Evolutionary conservation across 2,113 vertebrate genomes (phyloP), one percentile per base, ranked within the genome.

Genomic region (Pithys albifrons): DNA sequence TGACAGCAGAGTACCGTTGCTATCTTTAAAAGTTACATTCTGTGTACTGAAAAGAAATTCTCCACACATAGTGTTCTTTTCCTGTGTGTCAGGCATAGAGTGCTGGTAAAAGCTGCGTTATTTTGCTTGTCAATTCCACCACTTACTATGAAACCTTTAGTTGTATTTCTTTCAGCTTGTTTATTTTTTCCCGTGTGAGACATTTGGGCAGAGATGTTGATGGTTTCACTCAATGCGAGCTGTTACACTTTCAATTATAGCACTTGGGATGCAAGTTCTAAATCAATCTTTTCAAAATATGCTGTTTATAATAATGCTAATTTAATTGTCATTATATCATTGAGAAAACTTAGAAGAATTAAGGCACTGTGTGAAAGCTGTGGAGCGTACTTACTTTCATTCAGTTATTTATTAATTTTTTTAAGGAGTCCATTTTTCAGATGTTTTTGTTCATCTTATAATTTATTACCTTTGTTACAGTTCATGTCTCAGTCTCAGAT

Each of bases 261-360:
- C 41, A 31, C 55, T 94, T 96, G 46, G 82, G 48, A 48, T 81
- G n/a, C 55, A 83, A 55, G 31, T 77, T 85, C 62, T 95, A 93
- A 90, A 94, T 89, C 80, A 92, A 49, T 89, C 37, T 84, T 41
- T 87, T 85, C 31, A 91, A 88, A 95, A 71, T 24, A 39, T 14
- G 43, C 48, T 72, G 19, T 80, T 87, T 67, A 37, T 83, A 74
- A 49, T 78, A 83, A 58, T 48, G 65, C n/a, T 78, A 58, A 64
- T 78, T 91, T 88, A 91, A 88, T 93, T 91, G 23, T 10, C 73
- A 62, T 73, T 93, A 76, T 20, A 66, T 74, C 62, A 31, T 76
- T 73, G 48, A 81, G 75, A 62, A 89, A 91, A 62, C 10, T 16
- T 51, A 64, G 29, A 88, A 71, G 45, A 91, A 74, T 45, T 80